Base-by-base conservation (phyloP, 2,113 vertebrate genomes). In the Sturnus vulgaris region DNA sequence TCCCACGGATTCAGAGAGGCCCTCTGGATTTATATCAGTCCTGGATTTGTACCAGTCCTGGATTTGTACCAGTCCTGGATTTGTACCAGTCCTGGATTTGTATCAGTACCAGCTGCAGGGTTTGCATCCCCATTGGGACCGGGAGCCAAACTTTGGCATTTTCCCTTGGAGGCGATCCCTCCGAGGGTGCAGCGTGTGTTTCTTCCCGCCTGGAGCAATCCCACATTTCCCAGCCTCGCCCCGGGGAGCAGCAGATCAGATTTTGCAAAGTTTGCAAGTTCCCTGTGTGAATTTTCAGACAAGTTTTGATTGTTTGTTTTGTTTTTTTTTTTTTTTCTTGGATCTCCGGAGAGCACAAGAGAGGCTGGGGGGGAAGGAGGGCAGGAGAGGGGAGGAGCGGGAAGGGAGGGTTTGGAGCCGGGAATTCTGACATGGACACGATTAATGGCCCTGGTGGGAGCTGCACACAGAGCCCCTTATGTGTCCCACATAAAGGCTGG, bases 401-500 rank as follows among this genome's bases (percentile, higher is more conserved):
- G 63, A 92, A 88, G 85, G 90, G 93, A 90, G 82, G 85, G 86
- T 82, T 89, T 55, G 77, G 88, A 87, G 91, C 86, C 1, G 13
- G 93, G 83, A 89, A 79, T 86, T 88, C 44, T 95, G 96, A 94
- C 91, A 96, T n/a, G 12, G 55, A 78, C 46, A 24, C 75, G 80
- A 93, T 71, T 72, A 49, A 84, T 49, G 66, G 69, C 50, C 92
- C 86, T 85, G 40, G 61, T 13, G 93, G 96, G 95, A 95, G 50
- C 77, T 35, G 44, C 10, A 33, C 82, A 92, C 79, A 78, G 91
- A 95, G 88, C 85, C 78, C 90, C 88, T 92, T 84, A 82, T 95
- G 93, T 90, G 93, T 92, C 77, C 75, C 86, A 59, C 85, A 93
- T 72, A 93, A 97, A 96, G 91, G 92, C 92, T 53, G 93, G 94